These are phyloP conservation scores for Alosa alosa DNA, from an alignment of 2,113 vertebrate genomes.

Conservation along the genomic window DNA sequence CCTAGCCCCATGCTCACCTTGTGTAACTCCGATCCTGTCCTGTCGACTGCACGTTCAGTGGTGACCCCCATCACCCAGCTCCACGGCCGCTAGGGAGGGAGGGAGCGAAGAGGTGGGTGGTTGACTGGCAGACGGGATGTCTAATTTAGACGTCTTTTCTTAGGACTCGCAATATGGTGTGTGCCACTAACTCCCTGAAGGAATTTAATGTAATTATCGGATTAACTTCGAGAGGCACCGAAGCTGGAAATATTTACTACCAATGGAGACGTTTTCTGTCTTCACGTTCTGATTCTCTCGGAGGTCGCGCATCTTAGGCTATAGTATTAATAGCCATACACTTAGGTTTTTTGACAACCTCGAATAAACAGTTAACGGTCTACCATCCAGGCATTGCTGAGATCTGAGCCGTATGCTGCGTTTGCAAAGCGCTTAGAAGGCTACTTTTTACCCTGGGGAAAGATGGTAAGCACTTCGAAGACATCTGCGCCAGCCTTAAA, in stretches of 20 bases:
- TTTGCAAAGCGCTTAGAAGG: not conserved
- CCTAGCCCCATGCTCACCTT: not conserved
- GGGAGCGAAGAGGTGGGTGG: constrained; percentile 39
- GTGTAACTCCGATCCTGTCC: not conserved
- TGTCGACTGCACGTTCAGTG: constrained; percentile 8
- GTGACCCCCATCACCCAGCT: constrained; percentile 16
- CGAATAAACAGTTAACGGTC: not conserved
- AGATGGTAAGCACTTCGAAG: not conserved
- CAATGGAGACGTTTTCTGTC: constrained; percentile 34
- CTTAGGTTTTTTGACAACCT: not conserved
- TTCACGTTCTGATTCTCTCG: constrained; percentile 19
- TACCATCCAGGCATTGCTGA: too few relatives aligned
- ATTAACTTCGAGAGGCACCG: constrained; percentile 61
- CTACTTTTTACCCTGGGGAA: not conserved
- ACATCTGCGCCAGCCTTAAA: not conserved
- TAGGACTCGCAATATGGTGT: constrained; percentile 65
- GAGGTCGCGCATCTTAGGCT: not conserved
- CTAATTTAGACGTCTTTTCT: constrained; percentile 67
- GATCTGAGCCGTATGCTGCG: not conserved
- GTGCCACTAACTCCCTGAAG: constrained; percentile 66
- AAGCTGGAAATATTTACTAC: constrained; percentile 58
- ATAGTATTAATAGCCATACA: not conserved
- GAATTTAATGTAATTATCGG: constrained; percentile 72
- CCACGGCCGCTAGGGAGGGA: constrained; percentile 24
- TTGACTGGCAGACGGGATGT: constrained; percentile 58